phyloP scores from a whole-genome alignment of 1,140 invertebrate species.

The Thaumatotibia leucotreta region DNA sequence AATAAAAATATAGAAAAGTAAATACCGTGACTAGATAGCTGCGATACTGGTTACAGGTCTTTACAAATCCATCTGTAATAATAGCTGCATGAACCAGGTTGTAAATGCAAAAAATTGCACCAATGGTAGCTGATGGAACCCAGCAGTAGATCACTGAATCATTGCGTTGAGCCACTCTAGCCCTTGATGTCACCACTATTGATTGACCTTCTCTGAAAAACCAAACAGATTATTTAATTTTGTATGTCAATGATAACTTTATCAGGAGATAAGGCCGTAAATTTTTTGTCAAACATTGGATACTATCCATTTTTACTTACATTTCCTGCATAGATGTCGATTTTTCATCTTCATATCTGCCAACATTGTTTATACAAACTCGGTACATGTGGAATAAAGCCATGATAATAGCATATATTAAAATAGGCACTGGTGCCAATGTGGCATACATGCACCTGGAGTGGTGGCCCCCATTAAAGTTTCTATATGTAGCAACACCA shows the following conservation, averaged over 20 bases:
- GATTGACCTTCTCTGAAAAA: slow-evolving; percentile 76
- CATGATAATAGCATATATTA: slow-evolving; percentile 77
- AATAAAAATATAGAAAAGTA: neutral
- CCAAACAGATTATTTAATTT: no score
- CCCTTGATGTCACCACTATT: slow-evolving; percentile 76
- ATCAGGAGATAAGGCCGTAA: slow-evolving; percentile 11
- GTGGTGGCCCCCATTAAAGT: slow-evolving; percentile 81
- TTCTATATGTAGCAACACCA: slow-evolving; percentile 77
- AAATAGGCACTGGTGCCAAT: slow-evolving; percentile 77
- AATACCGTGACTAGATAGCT: slow-evolving; percentile 76
- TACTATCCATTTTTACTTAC: slow-evolving; percentile 51
- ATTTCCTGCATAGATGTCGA: slow-evolving; percentile 76
- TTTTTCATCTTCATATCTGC: slow-evolving; percentile 72
- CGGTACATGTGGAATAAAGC: slow-evolving; percentile 81
- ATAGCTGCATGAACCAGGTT: slow-evolving; percentile 79
- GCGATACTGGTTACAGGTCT: slow-evolving; percentile 82
- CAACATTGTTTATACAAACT: slow-evolving; percentile 78
- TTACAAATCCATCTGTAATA: slow-evolving; percentile 81
- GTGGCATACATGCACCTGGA: slow-evolving; percentile 80
- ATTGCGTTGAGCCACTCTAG: slow-evolving; percentile 67
- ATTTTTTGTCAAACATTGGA: neutral
- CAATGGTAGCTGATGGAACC: slow-evolving; percentile 77
- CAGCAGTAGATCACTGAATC: slow-evolving; percentile 78
- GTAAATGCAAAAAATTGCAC: slow-evolving; percentile 78
- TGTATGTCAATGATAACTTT: neutral